Base-by-base conservation (phyloP, 2,888 invertebrate species). In the Heliothis peltigera region DNA sequence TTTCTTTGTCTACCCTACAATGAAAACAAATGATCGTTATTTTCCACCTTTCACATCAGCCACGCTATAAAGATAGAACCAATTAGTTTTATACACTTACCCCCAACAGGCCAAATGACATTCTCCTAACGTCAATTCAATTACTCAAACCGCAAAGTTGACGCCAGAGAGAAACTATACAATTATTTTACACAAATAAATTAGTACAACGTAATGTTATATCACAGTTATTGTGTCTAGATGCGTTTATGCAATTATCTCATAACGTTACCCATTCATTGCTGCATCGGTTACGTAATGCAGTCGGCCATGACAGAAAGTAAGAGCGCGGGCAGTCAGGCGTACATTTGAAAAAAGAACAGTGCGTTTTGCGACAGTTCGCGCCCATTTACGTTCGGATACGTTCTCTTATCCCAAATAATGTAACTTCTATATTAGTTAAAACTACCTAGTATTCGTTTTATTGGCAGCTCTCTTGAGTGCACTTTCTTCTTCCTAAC, bases 301-400 rank as follows among this genome's bases (percentile, higher is more conserved):
- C 80, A 85, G 88, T 87, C 84, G 87, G 87, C 86, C 86, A 87
- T 84, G 80, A 87, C 80, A 61, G 90, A 92, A 93, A 93, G 93
- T 93, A 92, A 92, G 87, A 91, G 91, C 83, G 81, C 79, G 83
- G 78, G 75, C 87, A 88, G 77, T 87, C 82, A 83, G 89, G 84
- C 92, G 91, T 89, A 82, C 71, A 64, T 80, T 80, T 80, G 83
- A 86, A 84, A 84, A 82, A 82, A 84, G 80, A 75, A 75, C 78
- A 75, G 82, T 82, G 76, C 65, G 58, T 80, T 75, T n/a, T 84
- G 80, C 82, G 81, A 80, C 83, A 83, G 77, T 72, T 70, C 28
- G 60, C 60, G 39, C 21, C 75, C 75, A 59, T 71, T 75, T 77
- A 57, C 48, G 61, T 53, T 59, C 28, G 59, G 47, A 77, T 66